A percentile compares a stretch with the other conserved stretches of the same genome.
Conservation (phyloP, 2,113 vertebrate species). For the Octodon degus region DNA sequence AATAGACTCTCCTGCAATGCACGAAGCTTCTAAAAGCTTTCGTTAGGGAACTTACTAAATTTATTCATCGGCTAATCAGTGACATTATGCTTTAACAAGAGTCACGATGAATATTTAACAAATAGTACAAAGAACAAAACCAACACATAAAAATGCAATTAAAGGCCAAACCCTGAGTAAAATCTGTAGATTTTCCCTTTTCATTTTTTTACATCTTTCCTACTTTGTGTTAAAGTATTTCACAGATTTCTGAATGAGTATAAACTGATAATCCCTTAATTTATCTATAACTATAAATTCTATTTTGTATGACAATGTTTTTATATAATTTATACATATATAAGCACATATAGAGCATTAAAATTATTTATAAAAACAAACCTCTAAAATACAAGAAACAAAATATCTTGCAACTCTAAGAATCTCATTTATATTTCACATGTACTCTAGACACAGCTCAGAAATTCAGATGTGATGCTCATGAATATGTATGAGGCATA, state of each 20-base stretch:
- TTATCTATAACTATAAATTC: neutral
- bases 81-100: neutral
- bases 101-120: slow-evolving; percentile 42
- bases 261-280: slow-evolving; percentile 17
- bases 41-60: neutral
- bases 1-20: neutral
- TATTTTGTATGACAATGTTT: neutral
- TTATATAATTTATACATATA: slow-evolving; percentile 2
- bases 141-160: slow-evolving; percentile 32
- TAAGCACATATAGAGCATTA: neutral
- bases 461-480: slow-evolving; percentile 62
- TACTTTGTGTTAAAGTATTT: slow-evolving; percentile 19
- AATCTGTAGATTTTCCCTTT: slow-evolving; percentile 11
- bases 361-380: slow-evolving; percentile 50
- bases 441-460: slow-evolving; percentile 67
- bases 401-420: slow-evolving; percentile 38
- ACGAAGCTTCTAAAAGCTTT: neutral
- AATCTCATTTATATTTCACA: slow-evolving; percentile 71
- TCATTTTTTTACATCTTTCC: neutral
- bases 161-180: neutral
- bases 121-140: slow-evolving; percentile 45
- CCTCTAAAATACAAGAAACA: slow-evolving; percentile 41
- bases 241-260: slow-evolving; percentile 41
- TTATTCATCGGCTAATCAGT: slow-evolving; percentile 20
- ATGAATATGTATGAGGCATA: slow-evolving; percentile 80